A percentile compares a stretch with the other conserved stretches of the same genome.
Conservation (phyloP, 2,888 invertebrate genomes). For the Entomobrya proxima region DNA sequence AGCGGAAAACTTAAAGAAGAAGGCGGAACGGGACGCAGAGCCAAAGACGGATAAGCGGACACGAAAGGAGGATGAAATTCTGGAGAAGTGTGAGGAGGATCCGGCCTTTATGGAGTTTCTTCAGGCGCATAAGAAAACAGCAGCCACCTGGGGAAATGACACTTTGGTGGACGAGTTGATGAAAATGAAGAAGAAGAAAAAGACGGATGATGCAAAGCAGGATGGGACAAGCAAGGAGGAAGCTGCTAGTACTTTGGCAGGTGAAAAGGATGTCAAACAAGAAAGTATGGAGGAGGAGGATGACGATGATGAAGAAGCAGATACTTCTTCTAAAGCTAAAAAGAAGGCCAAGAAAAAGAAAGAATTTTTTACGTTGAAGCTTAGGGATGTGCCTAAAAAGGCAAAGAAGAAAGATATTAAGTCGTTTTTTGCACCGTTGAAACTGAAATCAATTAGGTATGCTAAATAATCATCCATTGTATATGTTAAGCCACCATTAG, state of each 20-base stretch:
- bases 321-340: neutral
- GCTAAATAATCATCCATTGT: neutral
- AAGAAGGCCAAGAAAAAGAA: slow-evolving; percentile 76
- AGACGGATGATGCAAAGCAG: slow-evolving; percentile 65
- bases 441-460: slow-evolving; percentile 85
- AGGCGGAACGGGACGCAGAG: slow-evolving; percentile 74
- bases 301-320: slow-evolving; percentile 76
- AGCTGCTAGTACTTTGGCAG: slow-evolving; percentile 74
- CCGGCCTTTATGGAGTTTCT: slow-evolving; percentile 93
- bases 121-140: slow-evolving; percentile 84
- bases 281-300: neutral
- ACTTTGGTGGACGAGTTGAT: slow-evolving; percentile 74
- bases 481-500: neutral
- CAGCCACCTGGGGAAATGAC: slow-evolving; percentile 75
- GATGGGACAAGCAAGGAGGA: slow-evolving; percentile 77
- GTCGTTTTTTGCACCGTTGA: slow-evolving; percentile 89
- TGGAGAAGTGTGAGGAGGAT: slow-evolving; percentile 89
- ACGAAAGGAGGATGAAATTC: slow-evolving; percentile 81
- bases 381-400: slow-evolving; percentile 87
- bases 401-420: slow-evolving; percentile 90
- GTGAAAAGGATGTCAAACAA: neutral
- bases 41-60: slow-evolving; percentile 77
- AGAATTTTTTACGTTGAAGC: slow-evolving; percentile 83
- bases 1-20: slow-evolving; percentile 67
- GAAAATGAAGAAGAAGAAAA: slow-evolving; percentile 67